These are phyloP conservation scores for Druon quercuslanigerum DNA, from an alignment of 1,140 invertebrate species.

Conservation along the genomic window DNA sequence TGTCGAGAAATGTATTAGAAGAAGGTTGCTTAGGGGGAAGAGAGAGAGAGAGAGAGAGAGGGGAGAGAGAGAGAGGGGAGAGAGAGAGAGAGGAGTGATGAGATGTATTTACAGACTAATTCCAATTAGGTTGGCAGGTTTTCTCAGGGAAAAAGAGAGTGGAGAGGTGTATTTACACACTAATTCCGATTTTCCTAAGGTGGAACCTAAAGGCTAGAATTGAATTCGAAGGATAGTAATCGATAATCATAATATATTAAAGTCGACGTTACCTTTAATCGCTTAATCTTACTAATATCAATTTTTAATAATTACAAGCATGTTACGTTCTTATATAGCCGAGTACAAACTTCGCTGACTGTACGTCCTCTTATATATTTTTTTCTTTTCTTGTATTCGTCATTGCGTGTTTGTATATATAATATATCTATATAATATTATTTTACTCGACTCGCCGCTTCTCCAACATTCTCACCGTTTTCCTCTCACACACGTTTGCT, in stretches of 20 bases:
- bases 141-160: constrained; percentile 13
- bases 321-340: constrained; percentile 73
- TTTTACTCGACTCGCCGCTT: constrained; percentile 28
- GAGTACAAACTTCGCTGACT: constrained; percentile 65
- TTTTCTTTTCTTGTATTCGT: constrained; percentile 37
- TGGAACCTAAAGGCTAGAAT: constrained; percentile 67
- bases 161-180: constrained; percentile 38
- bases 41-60: neutral
- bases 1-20: constrained; percentile 51
- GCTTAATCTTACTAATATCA: constrained; percentile 75
- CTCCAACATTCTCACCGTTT: constrained; percentile 23
- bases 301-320: constrained; percentile 75
- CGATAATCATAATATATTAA: constrained; percentile 72
- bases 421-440: constrained; percentile 30
- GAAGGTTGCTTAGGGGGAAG: constrained; percentile 32
- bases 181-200: constrained; percentile 48
- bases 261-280: constrained; percentile 74
- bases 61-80: neutral
- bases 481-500: constrained; percentile 32
- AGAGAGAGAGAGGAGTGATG: neutral
- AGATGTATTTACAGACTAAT: constrained; percentile 43
- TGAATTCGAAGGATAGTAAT: constrained; percentile 68
- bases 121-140: constrained; percentile 42
- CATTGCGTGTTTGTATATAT: constrained; percentile 39
- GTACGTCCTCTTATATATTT: constrained; percentile 44